These are phyloP conservation scores for Drosophila grimshawi DNA, from an alignment of 1,140 invertebrate species.

Conservation along the genomic window DNA sequence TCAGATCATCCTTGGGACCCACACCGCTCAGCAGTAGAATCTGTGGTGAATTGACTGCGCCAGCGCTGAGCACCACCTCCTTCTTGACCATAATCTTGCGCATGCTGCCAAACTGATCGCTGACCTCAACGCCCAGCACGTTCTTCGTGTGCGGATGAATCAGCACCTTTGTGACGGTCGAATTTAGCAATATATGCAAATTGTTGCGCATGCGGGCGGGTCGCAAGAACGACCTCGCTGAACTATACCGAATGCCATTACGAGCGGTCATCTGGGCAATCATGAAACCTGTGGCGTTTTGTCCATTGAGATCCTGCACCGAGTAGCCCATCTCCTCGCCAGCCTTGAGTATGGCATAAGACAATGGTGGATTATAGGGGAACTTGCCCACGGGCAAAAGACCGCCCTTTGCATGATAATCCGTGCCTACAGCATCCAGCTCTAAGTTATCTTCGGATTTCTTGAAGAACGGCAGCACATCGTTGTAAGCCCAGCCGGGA, in stretches of 20 bases:
- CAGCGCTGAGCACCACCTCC: constrained; percentile 91
- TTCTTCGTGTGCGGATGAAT: constrained; percentile 87
- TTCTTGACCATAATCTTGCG: constrained; percentile 89
- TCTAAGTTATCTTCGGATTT: constrained; percentile 94
- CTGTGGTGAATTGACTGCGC: constrained; percentile 92
- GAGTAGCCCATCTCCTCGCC: constrained; percentile 93
- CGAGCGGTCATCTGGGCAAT: constrained; percentile 95
- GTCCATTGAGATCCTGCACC: constrained; percentile 93
- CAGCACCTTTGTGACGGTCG: constrained; percentile 89
- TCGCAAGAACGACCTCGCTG: constrained; percentile 92
- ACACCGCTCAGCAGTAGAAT: constrained; percentile 93
- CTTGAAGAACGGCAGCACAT: constrained; percentile 94
- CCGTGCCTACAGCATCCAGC: constrained; percentile 89
- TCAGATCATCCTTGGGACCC: constrained; percentile 90
- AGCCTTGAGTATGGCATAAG: constrained; percentile 92
- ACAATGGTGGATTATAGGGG: constrained; percentile 93
- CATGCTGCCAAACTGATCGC: constrained; percentile 86
- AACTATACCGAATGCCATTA: constrained; percentile 94
- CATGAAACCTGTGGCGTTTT: constrained; percentile 90
- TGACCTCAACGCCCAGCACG: constrained; percentile 86
- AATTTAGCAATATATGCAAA: constrained; percentile 91
- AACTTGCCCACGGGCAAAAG: constrained; percentile 92
- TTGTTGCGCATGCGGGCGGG: constrained; percentile 90
- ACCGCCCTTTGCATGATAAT: constrained; percentile 92
- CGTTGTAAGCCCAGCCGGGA: constrained; percentile 95